A percentile compares a stretch with the other conserved stretches of the same genome.
Evolutionary conservation across 1,140 invertebrate species (phyloP).

Genomic region (Lucilia sericata): DNA sequence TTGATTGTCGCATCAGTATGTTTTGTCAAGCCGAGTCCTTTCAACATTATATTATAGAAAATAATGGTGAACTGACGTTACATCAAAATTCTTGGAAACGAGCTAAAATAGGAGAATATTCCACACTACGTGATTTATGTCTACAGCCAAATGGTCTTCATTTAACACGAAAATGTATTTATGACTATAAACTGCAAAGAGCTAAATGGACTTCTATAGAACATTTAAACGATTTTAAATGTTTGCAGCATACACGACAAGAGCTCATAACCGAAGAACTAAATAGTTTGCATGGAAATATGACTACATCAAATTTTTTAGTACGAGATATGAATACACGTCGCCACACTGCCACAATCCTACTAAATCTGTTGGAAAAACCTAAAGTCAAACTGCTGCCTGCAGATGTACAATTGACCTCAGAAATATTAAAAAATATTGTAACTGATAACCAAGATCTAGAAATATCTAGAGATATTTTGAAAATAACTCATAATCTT

Average conservation of each 20-base stretch:
- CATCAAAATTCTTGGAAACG: conserved; percentile 56
- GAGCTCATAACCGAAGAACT: conserved; percentile 51
- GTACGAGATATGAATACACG: not conserved
- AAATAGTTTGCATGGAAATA: conserved; percentile 53
- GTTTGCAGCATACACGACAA: conserved; percentile 48
- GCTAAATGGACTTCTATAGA: conserved; percentile 49
- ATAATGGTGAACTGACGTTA: not conserved
- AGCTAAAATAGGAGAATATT: conserved; percentile 52
- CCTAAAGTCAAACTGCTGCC: conserved; percentile 48
- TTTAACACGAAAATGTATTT: conserved; percentile 54
- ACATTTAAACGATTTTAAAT: conserved; percentile 47
- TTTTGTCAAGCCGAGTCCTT: conserved; percentile 45
- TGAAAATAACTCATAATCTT: conserved; percentile 55
- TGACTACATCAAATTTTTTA: not conserved
- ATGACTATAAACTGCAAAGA: not conserved
- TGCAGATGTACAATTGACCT: conserved; percentile 56
- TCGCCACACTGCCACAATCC: conserved; percentile 44
- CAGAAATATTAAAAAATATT: conserved; percentile 51
- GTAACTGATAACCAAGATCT: conserved; percentile 48
- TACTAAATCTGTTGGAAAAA: conserved; percentile 52
- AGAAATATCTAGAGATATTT: conserved; percentile 52
- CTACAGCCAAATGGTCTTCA: conserved; percentile 57
- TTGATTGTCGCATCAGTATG: conserved; percentile 9
- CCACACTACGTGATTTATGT: conserved; percentile 55
- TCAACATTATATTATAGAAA: conserved; percentile 43